Conservation (phyloP, 1,140 invertebrate species). For the Drosophila kepulauana region DNA sequence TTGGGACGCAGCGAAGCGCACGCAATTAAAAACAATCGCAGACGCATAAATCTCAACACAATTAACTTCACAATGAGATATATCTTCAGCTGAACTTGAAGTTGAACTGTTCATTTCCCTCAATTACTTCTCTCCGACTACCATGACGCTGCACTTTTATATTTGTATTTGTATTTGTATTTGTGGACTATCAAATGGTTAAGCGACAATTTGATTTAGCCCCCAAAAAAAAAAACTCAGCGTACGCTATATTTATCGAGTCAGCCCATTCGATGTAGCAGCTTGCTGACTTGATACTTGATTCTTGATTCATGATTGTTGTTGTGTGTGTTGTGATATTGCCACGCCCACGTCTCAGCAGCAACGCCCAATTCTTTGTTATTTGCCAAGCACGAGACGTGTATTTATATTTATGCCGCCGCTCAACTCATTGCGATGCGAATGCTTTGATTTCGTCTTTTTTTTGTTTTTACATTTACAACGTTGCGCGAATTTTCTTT, state of each 20-base stretch:
- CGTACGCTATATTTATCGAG: constrained; percentile 45
- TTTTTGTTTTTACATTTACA: not conserved
- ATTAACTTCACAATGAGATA: constrained; percentile 33
- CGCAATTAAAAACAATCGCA: constrained; percentile 40
- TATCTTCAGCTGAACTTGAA: too few species aligned
- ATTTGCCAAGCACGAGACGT: not conserved
- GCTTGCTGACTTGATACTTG: not conserved
- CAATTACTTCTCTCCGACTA: too few species aligned
- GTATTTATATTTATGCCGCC: constrained; percentile 31
- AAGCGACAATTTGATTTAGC: not conserved
- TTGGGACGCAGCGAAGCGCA: not conserved
- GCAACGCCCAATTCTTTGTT: not conserved
- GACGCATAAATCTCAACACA: constrained; percentile 36
- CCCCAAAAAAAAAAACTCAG: not conserved
- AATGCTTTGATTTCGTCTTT: constrained; percentile 57
- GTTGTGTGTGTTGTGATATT: constrained; percentile 1
- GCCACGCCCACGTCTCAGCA: not conserved
- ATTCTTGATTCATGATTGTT: not conserved
- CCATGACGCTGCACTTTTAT: too few species aligned
- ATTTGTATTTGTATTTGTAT: not conserved
- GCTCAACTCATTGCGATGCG: constrained; percentile 31
- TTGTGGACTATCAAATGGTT: constrained; percentile 1
- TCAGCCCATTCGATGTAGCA: constrained; percentile 50
- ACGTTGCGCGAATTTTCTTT: not conserved
- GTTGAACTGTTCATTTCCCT: too few species aligned